phyloP scores from a whole-genome alignment of 2,888 invertebrate species.

The Tachystola acroxantha region DNA sequence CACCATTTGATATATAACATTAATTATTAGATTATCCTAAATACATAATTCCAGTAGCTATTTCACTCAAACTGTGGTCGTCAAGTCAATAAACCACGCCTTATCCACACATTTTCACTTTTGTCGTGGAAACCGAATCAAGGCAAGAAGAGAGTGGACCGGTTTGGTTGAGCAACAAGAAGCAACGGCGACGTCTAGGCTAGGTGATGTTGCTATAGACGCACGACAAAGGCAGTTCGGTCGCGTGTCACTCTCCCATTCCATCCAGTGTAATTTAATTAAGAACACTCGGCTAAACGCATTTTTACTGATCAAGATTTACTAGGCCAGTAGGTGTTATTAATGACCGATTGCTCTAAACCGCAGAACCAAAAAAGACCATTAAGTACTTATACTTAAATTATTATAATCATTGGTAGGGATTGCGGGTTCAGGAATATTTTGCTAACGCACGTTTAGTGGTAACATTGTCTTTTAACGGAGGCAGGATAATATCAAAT shows the following conservation, averaged over 20 bases:
- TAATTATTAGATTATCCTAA: no score
- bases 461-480: no score
- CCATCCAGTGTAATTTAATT: constrained; percentile 31
- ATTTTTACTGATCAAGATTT: constrained; percentile 25
- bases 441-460: no score
- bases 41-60: not conserved
- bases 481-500: no score
- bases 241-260: constrained; percentile 24
- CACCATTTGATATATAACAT: no score
- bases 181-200: no score
- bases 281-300: constrained; percentile 29
- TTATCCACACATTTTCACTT: constrained; percentile 54
- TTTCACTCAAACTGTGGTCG: not conserved
- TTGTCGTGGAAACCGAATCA: constrained; percentile 40
- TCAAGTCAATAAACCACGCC: constrained; percentile 3
- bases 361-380: no score
- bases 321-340: constrained; percentile 25
- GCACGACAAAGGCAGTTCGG: not conserved
- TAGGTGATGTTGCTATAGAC: not conserved
- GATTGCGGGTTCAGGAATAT: no score
- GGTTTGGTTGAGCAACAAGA: constrained; percentile 21
- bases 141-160: constrained; percentile 25
- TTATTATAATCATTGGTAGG: no score
- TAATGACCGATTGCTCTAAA: not conserved
- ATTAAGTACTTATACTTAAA: no score